phyloP scores from a whole-genome alignment of 2,888 invertebrate genomes.

The Chrysotoxum bicinctum region DNA sequence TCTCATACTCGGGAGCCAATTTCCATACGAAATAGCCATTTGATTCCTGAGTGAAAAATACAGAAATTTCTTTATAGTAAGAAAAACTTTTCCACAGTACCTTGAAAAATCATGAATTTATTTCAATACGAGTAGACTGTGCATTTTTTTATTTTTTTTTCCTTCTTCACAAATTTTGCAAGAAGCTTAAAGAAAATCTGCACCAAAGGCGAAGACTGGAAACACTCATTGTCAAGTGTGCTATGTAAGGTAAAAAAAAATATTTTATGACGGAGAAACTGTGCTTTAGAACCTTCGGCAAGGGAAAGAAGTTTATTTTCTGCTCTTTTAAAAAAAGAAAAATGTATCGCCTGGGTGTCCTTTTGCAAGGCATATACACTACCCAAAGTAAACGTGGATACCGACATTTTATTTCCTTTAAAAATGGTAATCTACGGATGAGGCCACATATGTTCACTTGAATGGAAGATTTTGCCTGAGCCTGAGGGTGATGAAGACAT shows the following conservation, averaged over 20 bases:
- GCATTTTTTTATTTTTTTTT: slow-evolving; percentile 32
- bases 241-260: slow-evolving; percentile 60
- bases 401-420: slow-evolving; percentile 15
- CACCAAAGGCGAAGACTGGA: slow-evolving; percentile 38
- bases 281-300: slow-evolving; percentile 13
- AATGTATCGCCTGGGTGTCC: slow-evolving; percentile 8
- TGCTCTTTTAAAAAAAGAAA: neutral
- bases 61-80: slow-evolving; percentile 42
- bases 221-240: slow-evolving; percentile 64
- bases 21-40: slow-evolving; percentile 60
- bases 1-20: slow-evolving; percentile 38
- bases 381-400: neutral
- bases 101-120: slow-evolving; percentile 49
- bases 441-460: slow-evolving; percentile 31
- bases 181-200: slow-evolving; percentile 42
- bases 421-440: slow-evolving; percentile 41
- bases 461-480: slow-evolving; percentile 12
- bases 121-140: slow-evolving; percentile 29
- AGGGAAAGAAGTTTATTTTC: slow-evolving; percentile 18
- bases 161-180: slow-evolving; percentile 16
- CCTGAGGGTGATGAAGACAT: neutral
- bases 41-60: slow-evolving; percentile 60
- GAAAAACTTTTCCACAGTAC: slow-evolving; percentile 34
- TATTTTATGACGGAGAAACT: slow-evolving; percentile 43
- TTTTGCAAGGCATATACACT: neutral